Percentiles rank a stretch among this genome's conserved stretches.
phyloP scores from a whole-genome alignment of 2,113 vertebrate species.

The Podiceps cristatus region DNA sequence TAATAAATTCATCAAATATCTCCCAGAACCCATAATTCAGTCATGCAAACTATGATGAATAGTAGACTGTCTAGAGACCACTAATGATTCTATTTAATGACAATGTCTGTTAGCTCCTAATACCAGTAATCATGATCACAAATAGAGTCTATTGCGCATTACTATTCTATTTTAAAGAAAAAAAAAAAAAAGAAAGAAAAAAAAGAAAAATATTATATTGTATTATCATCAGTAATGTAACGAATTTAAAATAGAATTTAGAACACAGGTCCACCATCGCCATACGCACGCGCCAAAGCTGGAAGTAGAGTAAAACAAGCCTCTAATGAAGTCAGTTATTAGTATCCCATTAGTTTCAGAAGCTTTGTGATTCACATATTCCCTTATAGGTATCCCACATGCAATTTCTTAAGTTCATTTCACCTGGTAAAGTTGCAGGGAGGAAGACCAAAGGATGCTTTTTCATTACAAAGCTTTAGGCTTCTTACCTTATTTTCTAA shows the following conservation, averaged over 20 bases:
- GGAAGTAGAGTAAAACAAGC: neutral
- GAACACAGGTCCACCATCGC: neutral
- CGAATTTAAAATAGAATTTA: neutral
- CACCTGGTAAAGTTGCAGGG: neutral
- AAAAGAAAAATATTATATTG: neutral
- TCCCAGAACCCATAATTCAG: neutral
- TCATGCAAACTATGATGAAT: neutral
- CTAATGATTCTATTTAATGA: neutral
- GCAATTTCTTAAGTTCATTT: neutral
- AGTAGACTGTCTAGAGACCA: neutral
- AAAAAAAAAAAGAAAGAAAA: neutral
- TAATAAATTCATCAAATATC: neutral
- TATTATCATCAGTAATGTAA: neutral
- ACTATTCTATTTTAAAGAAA: neutral
- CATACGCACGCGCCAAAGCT: neutral
- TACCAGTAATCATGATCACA: neutral
- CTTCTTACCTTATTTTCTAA: neutral
- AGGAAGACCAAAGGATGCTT: neutral
- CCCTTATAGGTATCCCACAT: rapidly evolving
- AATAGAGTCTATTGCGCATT: neutral
- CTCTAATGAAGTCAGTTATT: neutral
- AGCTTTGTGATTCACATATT: neutral
- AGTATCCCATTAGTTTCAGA: neutral
- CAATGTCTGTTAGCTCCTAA: neutral
- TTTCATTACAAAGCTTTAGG: neutral